These are phyloP conservation scores for Tenodera sinensis DNA, from an alignment of 2,888 invertebrate genomes.

Conservation along the genomic window DNA sequence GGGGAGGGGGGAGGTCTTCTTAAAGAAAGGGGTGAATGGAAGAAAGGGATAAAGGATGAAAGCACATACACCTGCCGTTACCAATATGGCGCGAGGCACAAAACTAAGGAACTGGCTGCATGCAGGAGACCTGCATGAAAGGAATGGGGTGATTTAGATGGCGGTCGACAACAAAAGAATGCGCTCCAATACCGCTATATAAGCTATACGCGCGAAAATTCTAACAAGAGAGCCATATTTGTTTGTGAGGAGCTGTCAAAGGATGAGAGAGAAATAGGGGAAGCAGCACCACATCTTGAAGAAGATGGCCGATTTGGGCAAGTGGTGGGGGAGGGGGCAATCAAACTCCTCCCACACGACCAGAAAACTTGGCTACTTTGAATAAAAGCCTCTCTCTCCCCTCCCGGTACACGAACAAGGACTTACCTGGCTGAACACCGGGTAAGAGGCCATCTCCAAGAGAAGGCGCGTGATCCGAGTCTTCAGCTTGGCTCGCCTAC, in stretches of 20 bases:
- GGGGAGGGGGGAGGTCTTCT: neutral
- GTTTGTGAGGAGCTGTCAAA: neutral
- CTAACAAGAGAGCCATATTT: neutral
- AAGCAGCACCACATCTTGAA: neutral
- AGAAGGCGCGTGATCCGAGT: constrained; percentile 22
- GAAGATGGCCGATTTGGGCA: neutral
- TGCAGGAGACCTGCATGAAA: neutral
- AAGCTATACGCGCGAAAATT: neutral
- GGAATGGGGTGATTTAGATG: neutral
- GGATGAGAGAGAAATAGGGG: neutral
- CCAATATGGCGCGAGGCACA: neutral
- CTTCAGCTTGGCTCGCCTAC: constrained; percentile 21
- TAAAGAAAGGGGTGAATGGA: neutral
- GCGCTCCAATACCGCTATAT: neutral
- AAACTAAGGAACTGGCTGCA: neutral
- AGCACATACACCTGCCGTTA: neutral
- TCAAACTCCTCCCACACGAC: constrained; percentile 2
- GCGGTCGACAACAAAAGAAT: neutral
- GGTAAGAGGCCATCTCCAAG: constrained; percentile 26
- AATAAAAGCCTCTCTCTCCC: neutral
- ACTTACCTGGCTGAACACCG: constrained; percentile 23
- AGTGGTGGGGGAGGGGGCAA: neutral
- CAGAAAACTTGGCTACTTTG: neutral
- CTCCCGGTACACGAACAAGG: neutral
- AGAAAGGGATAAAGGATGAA: neutral